Percentiles rank a stretch among this genome's conserved stretches.
These are phyloP conservation scores for Sander vitreus DNA, from an alignment of 2,113 vertebrate genomes.

Conservation along the genomic window DNA sequence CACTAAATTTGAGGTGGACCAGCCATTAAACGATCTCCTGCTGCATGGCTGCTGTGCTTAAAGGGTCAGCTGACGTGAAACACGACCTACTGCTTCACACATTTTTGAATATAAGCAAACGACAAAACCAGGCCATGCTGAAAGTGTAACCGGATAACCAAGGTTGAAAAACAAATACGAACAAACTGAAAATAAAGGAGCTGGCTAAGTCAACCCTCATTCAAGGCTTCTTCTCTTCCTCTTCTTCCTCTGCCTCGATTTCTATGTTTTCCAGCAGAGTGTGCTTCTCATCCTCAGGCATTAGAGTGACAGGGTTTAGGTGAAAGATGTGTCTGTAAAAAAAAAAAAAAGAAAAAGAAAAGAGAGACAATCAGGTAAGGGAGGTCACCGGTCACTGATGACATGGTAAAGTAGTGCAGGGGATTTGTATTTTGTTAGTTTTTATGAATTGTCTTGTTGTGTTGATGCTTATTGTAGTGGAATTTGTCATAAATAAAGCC, in stretches of 20 bases:
- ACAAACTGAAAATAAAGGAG: constrained; percentile 39
- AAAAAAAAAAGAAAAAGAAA: not conserved
- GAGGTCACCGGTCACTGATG: not conserved
- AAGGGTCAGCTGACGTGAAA: constrained; percentile 17
- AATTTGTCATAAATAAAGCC: no score
- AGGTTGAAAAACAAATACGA: constrained; percentile 29
- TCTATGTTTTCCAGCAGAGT: constrained; percentile 79
- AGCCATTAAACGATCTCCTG: not conserved
- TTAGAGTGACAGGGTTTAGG: constrained; percentile 74
- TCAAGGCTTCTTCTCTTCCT: constrained; percentile 65
- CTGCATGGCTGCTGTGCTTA: not conserved
- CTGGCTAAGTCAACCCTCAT: not conserved
- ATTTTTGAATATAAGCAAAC: not conserved
- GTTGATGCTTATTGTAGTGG: no score
- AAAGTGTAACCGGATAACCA: not conserved
- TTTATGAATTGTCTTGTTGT: no score
- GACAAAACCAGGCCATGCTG: constrained; percentile 11
- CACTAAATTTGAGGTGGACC: not conserved
- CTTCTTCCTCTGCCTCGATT: constrained; percentile 59
- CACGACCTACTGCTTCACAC: not conserved
- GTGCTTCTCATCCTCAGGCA: constrained; percentile 82
- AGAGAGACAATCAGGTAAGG: not conserved
- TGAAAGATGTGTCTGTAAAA: constrained; percentile 76
- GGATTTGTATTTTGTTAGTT: no score
- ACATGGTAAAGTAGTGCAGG: no score